Base-by-base conservation (phyloP, 1,140 invertebrate genomes). In the Stenopsyche tienmushanensis region DNA sequence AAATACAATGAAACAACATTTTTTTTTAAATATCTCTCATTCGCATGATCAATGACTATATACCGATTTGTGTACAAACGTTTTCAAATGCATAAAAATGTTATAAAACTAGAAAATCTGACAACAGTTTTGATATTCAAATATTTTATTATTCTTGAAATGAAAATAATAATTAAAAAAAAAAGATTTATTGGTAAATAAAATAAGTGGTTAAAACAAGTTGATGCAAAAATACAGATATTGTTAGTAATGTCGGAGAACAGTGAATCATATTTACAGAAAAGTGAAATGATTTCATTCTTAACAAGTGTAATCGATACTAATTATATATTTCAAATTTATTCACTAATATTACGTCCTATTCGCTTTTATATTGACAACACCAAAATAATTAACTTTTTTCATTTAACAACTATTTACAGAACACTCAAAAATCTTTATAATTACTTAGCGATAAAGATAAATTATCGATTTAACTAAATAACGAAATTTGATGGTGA, bases 131-230 rank as follows among this genome's bases (percentile, higher is more conserved):
- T 29, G 3, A 53, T 2, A n/a, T n/a, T n/a, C n/a, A n/a, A n/a
- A n/a, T n/a, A n/a, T n/a, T n/a, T n/a, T n/a, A n/a, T n/a, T n/a
- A n/a, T n/a, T n/a, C n/a, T n/a, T n/a, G n/a, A n/a, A n/a, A n/a
- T n/a, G n/a, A n/a, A n/a, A n/a, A n/a, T n/a, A n/a, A n/a, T n/a
- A n/a, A n/a, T n/a, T n/a, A n/a, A n/a, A n/a, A n/a, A n/a, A 65
- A 59, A 66, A 64, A 58, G 49, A 49, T 78, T 80, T 79, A 79
- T 78, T 77, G 75, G 78, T 77, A 80, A 81, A 79, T 77, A 80
- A 81, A 79, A 80, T 78, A 79, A 79, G 78, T 79, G 79, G 77
- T 79, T 79, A 79, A 79, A 80, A 80, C 78, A 80, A 81, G 75
- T 78, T 75, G 74, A 77, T 78, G 78, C 74, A 73, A 77, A 80